Evolutionary conservation across 2,113 vertebrate genomes (phyloP).

Genomic region (Pyxicephalus adspersus): DNA sequence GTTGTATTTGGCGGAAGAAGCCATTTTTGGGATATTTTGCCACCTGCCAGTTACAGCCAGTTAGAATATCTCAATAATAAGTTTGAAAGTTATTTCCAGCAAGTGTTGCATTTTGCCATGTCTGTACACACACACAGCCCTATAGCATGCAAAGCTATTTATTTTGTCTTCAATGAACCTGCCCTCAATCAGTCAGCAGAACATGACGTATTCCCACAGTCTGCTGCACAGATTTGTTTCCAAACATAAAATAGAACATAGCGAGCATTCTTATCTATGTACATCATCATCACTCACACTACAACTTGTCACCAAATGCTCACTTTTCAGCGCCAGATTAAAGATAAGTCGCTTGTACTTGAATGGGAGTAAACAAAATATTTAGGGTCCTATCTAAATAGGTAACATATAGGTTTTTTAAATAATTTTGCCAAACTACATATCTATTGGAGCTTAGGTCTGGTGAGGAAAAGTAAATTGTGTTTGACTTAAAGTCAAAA

Average conservation of each 20-base stretch:
- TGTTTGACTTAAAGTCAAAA: too few relatives aligned
- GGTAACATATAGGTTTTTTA: too few relatives aligned
- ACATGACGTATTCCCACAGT: slow-evolving; percentile 13
- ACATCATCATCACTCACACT: not conserved
- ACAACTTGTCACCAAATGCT: not conserved
- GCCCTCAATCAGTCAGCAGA: not conserved
- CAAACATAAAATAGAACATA: not conserved
- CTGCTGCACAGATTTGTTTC: slow-evolving; percentile 4
- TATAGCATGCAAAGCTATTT: not conserved
- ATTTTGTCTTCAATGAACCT: slow-evolving; percentile 12
- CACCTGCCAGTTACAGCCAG: slow-evolving; percentile 1
- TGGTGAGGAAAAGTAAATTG: too few relatives aligned
- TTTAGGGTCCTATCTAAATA: too few relatives aligned
- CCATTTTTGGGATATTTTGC: not conserved
- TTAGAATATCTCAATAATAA: slow-evolving; percentile 12
- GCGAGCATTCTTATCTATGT: not conserved
- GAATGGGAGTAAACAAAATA: too few relatives aligned
- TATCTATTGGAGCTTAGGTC: too few relatives aligned
- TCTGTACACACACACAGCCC: not conserved
- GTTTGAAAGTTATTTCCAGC: not conserved
- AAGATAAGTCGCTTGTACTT: too few relatives aligned
- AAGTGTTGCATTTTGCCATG: not conserved
- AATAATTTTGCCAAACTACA: too few relatives aligned
- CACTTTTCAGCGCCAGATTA: not conserved
- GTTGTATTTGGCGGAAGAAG: not conserved